Percentiles rank a stretch among this genome's conserved stretches.
Evolutionary conservation across 2,888 invertebrate genomes (phyloP).

Genomic region (Glomeris marginata): DNA sequence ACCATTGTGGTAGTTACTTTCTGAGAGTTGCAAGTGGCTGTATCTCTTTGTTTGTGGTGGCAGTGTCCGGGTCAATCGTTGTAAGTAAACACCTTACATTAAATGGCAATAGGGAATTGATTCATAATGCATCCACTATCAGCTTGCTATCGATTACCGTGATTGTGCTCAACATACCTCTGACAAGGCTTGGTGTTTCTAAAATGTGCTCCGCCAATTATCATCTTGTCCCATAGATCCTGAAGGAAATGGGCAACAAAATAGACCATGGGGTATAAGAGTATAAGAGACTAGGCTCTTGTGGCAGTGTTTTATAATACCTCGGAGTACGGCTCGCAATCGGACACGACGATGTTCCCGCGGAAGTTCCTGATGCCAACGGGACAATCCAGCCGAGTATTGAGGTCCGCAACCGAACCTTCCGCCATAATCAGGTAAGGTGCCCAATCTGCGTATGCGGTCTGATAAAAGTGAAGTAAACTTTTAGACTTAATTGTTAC

Average conservation of each 20-base stretch:
- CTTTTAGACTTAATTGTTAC: neutral
- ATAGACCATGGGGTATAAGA: no score
- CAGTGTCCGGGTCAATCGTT: constrained; percentile 51
- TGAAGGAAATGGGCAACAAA: neutral
- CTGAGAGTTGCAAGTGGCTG: constrained; percentile 52
- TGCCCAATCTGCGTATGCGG: constrained; percentile 44
- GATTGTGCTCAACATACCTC: constrained; percentile 36
- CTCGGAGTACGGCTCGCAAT: constrained; percentile 29
- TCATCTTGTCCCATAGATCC: constrained; percentile 6
- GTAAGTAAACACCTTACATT: constrained; percentile 48
- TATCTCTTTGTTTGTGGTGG: constrained; percentile 39
- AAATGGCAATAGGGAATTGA: constrained; percentile 24
- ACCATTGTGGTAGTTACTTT: constrained; percentile 33
- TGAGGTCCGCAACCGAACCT: constrained; percentile 49
- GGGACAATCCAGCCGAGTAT: constrained; percentile 37
- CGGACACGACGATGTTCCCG: constrained; percentile 50
- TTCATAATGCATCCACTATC: constrained; percentile 26
- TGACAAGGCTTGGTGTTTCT: constrained; percentile 48
- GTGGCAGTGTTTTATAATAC: no score
- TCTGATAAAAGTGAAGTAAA: neutral
- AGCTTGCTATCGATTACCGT: neutral
- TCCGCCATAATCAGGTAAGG: constrained; percentile 51
- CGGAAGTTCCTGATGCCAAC: constrained; percentile 44
- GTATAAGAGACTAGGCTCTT: no score
- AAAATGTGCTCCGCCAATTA: constrained; percentile 47